Conservation (phyloP, 1,140 invertebrate species). For the Oryzaephilus surinamensis region DNA sequence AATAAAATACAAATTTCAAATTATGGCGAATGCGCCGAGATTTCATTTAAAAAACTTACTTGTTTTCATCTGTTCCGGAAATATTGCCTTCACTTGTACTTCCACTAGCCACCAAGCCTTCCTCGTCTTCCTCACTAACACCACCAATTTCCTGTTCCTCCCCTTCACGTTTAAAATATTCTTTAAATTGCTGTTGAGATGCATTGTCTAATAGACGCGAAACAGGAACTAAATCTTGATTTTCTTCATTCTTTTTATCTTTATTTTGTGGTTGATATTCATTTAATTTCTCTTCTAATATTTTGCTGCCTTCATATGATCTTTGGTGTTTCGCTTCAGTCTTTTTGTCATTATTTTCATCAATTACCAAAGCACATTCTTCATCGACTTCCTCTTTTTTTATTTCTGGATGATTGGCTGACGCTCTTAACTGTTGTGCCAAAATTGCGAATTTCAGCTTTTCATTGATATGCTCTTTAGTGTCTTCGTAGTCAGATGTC, state of each 20-base stretch:
- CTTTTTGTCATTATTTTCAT: constrained; percentile 43
- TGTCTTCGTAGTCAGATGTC: constrained; percentile 30
- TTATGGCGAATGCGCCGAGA: no score
- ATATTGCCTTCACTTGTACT: constrained; percentile 68
- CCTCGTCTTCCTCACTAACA: constrained; percentile 55
- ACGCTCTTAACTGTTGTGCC: constrained; percentile 61
- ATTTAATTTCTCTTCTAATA: constrained; percentile 31
- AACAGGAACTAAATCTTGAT: constrained; percentile 61
- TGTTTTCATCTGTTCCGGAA: constrained; percentile 70
- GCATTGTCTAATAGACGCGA: constrained; percentile 69
- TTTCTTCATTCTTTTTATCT: constrained; percentile 33
- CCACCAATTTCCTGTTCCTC: constrained; percentile 28
- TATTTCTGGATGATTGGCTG: constrained; percentile 15
- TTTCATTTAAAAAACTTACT: constrained; percentile 36
- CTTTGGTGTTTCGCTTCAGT: constrained; percentile 11
- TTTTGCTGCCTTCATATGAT: constrained; percentile 11
- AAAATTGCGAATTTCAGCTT: constrained; percentile 69
- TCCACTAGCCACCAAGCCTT: constrained; percentile 57
- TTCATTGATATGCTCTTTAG: constrained; percentile 39
- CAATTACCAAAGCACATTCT: constrained; percentile 57
- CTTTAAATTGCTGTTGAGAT: constrained; percentile 53
- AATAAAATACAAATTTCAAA: background rate
- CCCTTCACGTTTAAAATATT: constrained; percentile 45
- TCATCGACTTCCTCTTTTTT: constrained; percentile 44
- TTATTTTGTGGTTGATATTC: constrained; percentile 32